Base-by-base conservation (phyloP, 1,140 invertebrate genomes). In the Papilio helenus region DNA sequence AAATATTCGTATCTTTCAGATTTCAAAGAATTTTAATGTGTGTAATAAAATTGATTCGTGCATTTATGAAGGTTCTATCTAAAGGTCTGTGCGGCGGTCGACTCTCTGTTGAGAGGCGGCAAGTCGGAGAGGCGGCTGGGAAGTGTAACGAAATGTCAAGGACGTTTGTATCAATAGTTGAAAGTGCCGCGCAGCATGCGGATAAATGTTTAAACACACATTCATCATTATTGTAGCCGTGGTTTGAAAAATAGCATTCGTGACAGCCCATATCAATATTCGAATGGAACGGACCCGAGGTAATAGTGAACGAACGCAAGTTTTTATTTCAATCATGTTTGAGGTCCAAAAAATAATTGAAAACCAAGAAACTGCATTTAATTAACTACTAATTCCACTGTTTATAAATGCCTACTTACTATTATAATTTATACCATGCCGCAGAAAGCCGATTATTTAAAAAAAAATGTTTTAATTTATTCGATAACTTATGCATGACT, bases 131-230 rank as follows among this genome's bases (percentile, higher is more conserved):
- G 83, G 76, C 80, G 82, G 84, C 61, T 79, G 81, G 86, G 85
- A 83, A 84, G 82, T 84, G 76, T 86, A 85, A 76, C 80, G 10
- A 91, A 91, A 91, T 91, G 89, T 91, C 88, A 91, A 91, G 89
- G 89, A 77, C 88, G 76, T 73, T 79, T 68, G 79, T 83, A 76
- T 79, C 81, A 68, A 83, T 77, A 79, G 58, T 72, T 79, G 58
- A 81, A 61, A 82, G 39, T 18, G 20, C 44, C 76, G 29, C 76
- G 39, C 14, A 71, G 58, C 29, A 58, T 46, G 34, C 34, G 58
- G 39, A 55, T 76, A 58, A 76, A 34, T 61, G 18, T 76, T 76
- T 42, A 58, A 55, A 68, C 61, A 68, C 26, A 68, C 61, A 68
- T 68, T 68, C 23, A 34, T 68, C 26, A 68, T 68, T 29, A 26